These are phyloP conservation scores for Chauna torquata DNA, from an alignment of 2,113 vertebrate species.

Conservation along the genomic window DNA sequence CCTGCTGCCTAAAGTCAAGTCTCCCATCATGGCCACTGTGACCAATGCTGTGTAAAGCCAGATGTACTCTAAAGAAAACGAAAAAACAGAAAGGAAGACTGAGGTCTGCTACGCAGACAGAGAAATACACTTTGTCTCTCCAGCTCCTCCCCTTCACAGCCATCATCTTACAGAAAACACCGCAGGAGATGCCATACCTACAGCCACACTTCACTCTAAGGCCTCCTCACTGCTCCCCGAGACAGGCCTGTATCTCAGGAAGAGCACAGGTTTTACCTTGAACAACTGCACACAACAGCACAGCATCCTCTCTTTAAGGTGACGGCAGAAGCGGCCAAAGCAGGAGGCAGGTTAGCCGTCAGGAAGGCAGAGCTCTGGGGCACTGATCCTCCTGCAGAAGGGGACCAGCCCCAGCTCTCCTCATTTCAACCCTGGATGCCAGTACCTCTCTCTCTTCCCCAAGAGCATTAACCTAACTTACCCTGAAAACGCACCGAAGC, in stretches of 20 bases:
- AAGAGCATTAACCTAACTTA: constrained; percentile 39
- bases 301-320: background rate
- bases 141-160: background rate
- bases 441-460: constrained; percentile 7
- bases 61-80: background rate
- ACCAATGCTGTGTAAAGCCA: background rate
- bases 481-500: constrained; percentile 35
- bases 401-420: background rate
- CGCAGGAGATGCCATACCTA: background rate
- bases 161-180: background rate
- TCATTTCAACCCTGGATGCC: constrained; percentile 1
- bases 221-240: background rate
- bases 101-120: background rate
- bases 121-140: background rate
- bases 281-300: background rate
- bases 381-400: background rate
- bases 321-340: background rate
- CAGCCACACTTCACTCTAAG: background rate
- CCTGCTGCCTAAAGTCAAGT: background rate
- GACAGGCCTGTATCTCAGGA: background rate
- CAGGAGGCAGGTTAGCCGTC: background rate
- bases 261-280: background rate
- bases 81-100: background rate
- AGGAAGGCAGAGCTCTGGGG: background rate
- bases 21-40: background rate